Percentiles rank a stretch among this genome's conserved stretches.
phyloP scores from a whole-genome alignment of 2,797 vertebrate species.

The Chaenodraco wilsoni region DNA sequence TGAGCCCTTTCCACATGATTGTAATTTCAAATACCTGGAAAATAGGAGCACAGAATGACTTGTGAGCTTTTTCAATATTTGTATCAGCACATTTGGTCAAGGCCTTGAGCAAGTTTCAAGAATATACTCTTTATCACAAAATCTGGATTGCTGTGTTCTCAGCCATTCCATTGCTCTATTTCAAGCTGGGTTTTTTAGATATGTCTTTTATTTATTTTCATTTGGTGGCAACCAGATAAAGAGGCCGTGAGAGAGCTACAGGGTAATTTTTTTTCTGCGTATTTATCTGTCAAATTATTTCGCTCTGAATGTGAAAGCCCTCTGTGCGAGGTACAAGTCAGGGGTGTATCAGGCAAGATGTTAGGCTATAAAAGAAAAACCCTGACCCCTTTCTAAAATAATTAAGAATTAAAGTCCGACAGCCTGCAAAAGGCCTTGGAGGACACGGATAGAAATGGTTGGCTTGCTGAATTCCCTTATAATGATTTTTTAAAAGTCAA shows the following conservation, averaged over 20 bases:
- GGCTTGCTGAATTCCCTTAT: background rate
- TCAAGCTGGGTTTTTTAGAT: conserved; percentile 24
- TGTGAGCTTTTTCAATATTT: background rate
- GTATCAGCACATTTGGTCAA: conserved; percentile 8
- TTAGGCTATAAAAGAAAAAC: background rate
- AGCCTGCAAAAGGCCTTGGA: background rate
- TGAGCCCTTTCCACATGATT: background rate
- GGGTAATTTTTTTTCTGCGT: conserved; percentile 5
- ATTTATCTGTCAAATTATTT: conserved; percentile 20
- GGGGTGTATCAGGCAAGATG: background rate
- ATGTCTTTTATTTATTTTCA: conserved; percentile 42
- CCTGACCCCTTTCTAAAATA: background rate
- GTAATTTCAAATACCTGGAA: background rate
- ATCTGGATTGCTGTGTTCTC: conserved; percentile 5
- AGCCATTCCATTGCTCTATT: conserved; percentile 28
- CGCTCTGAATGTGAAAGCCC: conserved; percentile 18
- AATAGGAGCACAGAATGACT: conserved; percentile 3
- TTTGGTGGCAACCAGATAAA: conserved; percentile 50
- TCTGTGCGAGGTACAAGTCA: conserved; percentile 1
- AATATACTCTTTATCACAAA: conserved; percentile 9
- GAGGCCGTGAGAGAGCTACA: conserved; percentile 51
- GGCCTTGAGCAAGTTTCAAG: conserved; percentile 8
- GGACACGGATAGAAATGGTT: background rate
- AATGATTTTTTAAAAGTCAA: background rate
- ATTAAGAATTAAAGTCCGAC: background rate